phyloP scores from a whole-genome alignment of 2,113 vertebrate species.

The human region DNA sequence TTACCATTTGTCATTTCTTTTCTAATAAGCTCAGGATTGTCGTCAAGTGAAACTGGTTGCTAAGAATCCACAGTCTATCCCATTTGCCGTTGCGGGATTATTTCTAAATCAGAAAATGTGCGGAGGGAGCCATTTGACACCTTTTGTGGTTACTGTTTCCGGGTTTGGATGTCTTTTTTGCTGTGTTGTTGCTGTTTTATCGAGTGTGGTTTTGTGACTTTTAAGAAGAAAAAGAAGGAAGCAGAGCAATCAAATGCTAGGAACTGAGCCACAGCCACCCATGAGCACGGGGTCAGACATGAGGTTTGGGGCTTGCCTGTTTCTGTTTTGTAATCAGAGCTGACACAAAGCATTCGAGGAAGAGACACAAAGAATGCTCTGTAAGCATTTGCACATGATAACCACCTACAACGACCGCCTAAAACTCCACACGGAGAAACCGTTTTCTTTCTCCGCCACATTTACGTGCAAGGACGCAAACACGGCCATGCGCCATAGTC shows the following conservation, averaged over 20 bases:
- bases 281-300: background rate
- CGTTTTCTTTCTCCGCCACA: background rate
- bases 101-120: background rate
- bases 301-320: too few species aligned
- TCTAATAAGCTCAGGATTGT: constrained; percentile 59
- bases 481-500: rapidly evolving
- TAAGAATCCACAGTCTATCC: background rate
- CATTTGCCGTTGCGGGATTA: background rate
- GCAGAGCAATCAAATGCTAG: background rate
- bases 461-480: rapidly evolving
- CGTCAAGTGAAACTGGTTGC: background rate
- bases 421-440: too few species aligned
- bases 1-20: constrained; percentile 71
- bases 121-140: background rate
- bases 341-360: rapidly evolving
- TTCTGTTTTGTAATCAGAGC: background rate
- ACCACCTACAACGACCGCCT: background rate
- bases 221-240: background rate
- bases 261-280: background rate
- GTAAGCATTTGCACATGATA: background rate
- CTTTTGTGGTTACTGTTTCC: too few species aligned
- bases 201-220: background rate
- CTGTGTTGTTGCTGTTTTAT: background rate
- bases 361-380: background rate
- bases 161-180: background rate